Conservation (phyloP, 2,888 invertebrate genomes). For the Phengaris arion region DNA sequence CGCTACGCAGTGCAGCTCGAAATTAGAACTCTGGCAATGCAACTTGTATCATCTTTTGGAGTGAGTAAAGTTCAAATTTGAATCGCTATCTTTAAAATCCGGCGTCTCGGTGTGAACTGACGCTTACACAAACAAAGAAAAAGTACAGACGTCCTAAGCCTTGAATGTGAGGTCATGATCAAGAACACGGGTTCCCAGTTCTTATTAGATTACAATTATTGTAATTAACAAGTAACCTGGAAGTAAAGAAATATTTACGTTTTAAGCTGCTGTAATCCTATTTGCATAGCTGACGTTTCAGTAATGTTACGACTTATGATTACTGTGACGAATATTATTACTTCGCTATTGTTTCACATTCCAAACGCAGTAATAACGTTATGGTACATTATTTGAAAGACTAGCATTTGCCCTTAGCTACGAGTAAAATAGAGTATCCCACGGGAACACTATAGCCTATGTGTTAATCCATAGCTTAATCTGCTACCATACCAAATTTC, state of each 20-base stretch:
- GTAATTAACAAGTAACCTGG: conserved; percentile 7
- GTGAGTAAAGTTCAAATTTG: too few species aligned
- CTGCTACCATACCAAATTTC: too few species aligned
- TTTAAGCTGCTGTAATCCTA: conserved; percentile 7
- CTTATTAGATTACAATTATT: conserved; percentile 16
- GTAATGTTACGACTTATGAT: background rate
- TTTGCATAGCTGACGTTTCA: background rate
- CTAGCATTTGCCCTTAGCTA: too few species aligned
- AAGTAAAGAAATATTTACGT: conserved; percentile 13
- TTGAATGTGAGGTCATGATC: background rate
- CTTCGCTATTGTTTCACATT: background rate
- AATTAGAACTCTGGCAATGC: too few species aligned
- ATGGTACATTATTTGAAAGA: background rate
- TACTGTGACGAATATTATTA: background rate
- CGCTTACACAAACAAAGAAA: background rate
- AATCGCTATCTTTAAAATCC: too few species aligned
- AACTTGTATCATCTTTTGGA: too few species aligned
- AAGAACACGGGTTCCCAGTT: background rate
- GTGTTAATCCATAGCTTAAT: too few species aligned
- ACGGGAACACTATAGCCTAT: too few species aligned
- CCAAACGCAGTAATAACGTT: background rate
- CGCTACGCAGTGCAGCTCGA: too few species aligned
- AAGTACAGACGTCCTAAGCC: background rate
- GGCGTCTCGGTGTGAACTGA: too few species aligned
- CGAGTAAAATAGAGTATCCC: too few species aligned